A percentile compares a stretch with the other conserved stretches of the same genome.
Evolutionary conservation across 2,888 invertebrate species (phyloP).

Genomic region (Apamea sordens): DNA sequence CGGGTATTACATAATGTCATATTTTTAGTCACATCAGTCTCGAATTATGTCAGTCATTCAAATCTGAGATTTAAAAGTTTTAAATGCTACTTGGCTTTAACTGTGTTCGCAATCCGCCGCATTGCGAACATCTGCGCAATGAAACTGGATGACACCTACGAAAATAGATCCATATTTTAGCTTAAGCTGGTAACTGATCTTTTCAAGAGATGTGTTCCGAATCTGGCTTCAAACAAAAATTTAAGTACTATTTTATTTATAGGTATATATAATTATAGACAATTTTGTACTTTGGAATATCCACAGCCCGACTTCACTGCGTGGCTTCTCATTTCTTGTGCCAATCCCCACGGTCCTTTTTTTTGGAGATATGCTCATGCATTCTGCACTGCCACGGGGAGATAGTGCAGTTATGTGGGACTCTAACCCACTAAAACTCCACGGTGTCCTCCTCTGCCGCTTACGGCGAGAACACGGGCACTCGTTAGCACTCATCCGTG

Average conservation of each 20-base stretch:
- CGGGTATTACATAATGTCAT: no score
- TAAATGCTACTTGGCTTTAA: background rate
- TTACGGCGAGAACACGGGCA: no score
- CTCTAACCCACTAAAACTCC: no score
- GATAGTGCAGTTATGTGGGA: no score
- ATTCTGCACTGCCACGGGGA: no score
- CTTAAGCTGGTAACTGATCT: background rate
- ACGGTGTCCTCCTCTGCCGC: no score
- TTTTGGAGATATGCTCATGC: no score
- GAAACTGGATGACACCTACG: constrained; percentile 11
- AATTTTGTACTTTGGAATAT: background rate
- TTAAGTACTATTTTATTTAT: background rate
- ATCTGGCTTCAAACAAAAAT: background rate
- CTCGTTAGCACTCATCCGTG: no score
- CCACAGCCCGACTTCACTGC: no score
- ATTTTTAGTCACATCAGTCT: background rate
- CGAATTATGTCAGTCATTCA: constrained; percentile 16
- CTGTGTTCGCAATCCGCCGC: constrained; percentile 32
- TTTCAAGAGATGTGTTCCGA: background rate
- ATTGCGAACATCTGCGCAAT: constrained; percentile 29
- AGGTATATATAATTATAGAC: background rate
- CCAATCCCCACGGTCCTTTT: no score
- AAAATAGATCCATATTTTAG: constrained; percentile 29
- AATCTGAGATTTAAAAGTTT: constrained; percentile 28
- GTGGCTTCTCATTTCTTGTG: no score